Percentiles rank a stretch among this genome's conserved stretches.
These are phyloP conservation scores for Temnothorax curvispinosus DNA, from an alignment of 1,140 invertebrate species.

Conservation along the genomic window DNA sequence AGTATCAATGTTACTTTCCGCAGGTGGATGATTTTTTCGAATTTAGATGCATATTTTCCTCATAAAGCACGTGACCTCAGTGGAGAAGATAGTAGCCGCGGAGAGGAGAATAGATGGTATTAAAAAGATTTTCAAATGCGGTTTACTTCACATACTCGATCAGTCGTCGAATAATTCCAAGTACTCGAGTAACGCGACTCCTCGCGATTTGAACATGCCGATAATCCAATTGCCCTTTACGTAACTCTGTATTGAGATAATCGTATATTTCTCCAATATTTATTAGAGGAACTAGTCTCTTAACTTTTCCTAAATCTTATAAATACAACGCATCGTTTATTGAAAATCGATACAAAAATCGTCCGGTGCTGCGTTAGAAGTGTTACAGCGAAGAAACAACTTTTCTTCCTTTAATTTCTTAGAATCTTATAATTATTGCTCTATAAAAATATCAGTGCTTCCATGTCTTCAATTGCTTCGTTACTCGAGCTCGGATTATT, in stretches of 20 bases:
- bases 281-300: constrained; percentile 32
- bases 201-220: constrained; percentile 10
- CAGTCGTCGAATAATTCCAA: constrained; percentile 9
- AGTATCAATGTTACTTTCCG: neutral
- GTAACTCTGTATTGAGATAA: constrained; percentile 20
- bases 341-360: neutral
- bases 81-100: constrained; percentile 23
- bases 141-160: neutral
- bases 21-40: neutral
- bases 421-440: constrained; percentile 47
- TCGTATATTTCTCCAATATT: constrained; percentile 33
- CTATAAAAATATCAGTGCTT: constrained; percentile 58
- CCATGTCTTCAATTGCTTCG: neutral
- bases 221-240: constrained; percentile 24
- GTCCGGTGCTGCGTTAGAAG: neutral
- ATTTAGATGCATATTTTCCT: neutral
- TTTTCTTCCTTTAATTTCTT: constrained; percentile 24
- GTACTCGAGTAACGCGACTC: constrained; percentile 39
- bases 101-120: neutral
- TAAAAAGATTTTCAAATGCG: neutral
- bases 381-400: constrained; percentile 24
- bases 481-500: constrained; percentile 36
- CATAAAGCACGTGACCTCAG: constrained; percentile 22
- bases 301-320: constrained; percentile 27
- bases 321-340: constrained; percentile 13